Evolutionary conservation across 1,140 invertebrate species (phyloP).

Genomic region (Oedothorax gibbosus): DNA sequence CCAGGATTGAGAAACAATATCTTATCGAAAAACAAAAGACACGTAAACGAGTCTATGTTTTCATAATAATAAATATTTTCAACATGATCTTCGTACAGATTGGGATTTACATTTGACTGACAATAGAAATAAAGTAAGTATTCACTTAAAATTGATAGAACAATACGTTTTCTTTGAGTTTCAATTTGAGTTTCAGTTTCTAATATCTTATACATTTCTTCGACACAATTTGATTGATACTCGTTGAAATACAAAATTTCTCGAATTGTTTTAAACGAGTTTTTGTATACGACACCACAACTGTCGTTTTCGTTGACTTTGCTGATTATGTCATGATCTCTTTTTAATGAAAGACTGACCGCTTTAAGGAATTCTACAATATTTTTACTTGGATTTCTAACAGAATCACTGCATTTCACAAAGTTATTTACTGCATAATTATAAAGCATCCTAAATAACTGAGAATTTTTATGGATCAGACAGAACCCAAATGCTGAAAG

Average conservation of each 20-base stretch:
- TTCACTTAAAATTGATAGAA: slow-evolving; percentile 7
- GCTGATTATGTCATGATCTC: background rate
- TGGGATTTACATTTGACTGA: background rate
- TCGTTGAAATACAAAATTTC: slow-evolving; percentile 14
- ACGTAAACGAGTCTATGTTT: slow-evolving; percentile 10
- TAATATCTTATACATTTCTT: background rate
- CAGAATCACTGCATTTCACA: background rate
- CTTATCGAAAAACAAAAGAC: slow-evolving; percentile 26
- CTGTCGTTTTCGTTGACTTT: background rate
- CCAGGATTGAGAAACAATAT: background rate
- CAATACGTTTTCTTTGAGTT: background rate
- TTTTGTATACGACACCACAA: background rate
- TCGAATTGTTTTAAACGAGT: background rate
- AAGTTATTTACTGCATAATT: background rate
- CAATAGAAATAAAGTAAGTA: slow-evolving; percentile 15
- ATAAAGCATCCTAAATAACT: background rate
- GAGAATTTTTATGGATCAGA: background rate
- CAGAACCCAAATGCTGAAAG: slow-evolving; percentile 11
- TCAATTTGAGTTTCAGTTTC: background rate
- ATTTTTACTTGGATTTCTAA: too few species aligned
- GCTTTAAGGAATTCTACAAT: too few species aligned
- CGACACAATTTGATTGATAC: background rate
- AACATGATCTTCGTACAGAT: background rate
- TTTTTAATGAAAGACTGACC: background rate
- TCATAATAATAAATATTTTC: slow-evolving; percentile 13